Evolutionary conservation across 2,888 invertebrate species (phyloP), one percentile per base, ranked within the genome.

Genomic region (Heliconius hortense): DNA sequence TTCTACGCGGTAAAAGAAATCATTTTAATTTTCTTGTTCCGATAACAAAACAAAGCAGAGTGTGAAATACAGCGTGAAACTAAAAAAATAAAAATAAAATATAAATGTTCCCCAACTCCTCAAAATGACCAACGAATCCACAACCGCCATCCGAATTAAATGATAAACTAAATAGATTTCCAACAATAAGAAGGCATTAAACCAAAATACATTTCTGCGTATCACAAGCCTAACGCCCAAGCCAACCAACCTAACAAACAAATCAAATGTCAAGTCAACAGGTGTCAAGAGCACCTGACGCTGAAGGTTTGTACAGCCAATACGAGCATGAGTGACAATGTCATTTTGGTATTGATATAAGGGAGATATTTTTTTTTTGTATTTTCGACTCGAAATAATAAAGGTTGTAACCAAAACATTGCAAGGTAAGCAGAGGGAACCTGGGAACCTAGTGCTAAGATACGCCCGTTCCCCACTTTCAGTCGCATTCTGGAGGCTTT

Each of bases 241-340:
- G 18, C 48, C 10, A 35, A 35, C 8, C 10, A 35, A 35, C 35
- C 39, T 53, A 8, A 18, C 21, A 68, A 69, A 53, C 48, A 53
- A 69, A 68, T 68, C 68, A 68, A 28, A 53, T 28, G 68, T 69
- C 68, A 69, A 28, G 13, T 31, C 68, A 69, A 69, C 68, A 69
- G 68, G 31, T 69, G 53, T 31, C 53, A 56, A 69, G 31, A 21
- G 31, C 68, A n/a, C 31, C 31, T 69, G 68, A n/a, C 68, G 68
- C n/a, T 21, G 56, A 56, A 56, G 11, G n/a, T 69, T n/a, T 48
- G 53, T 53, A 53, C 53, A n/a, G 53, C 68, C 31, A 53, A 26
- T 69, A 56, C 13, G 68, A 53, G 53, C 31, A 53, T 28, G 68
- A 69, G 68, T 53, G 68, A 31, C 53, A 53, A n/a, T 31, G 68